Conservation (phyloP, 2,888 invertebrate species). For the Leptopilina drosophilae region DNA sequence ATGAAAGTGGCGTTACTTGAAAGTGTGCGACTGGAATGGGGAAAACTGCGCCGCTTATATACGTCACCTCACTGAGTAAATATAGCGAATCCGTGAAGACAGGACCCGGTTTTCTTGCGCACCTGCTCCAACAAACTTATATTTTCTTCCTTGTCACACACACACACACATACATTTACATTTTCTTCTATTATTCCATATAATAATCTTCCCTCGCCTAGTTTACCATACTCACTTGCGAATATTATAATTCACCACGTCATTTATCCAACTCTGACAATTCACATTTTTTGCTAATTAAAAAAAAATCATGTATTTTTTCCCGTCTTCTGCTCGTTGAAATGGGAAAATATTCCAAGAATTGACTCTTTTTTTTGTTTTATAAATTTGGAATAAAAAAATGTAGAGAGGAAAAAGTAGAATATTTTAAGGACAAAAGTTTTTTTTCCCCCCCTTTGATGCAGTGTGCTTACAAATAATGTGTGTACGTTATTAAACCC, state of each 20-base stretch:
- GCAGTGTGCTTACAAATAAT: not conserved
- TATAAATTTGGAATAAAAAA: no score
- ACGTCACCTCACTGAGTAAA: conserved; percentile 47
- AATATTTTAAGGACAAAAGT: no score
- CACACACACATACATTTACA: not conserved
- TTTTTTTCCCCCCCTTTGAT: not conserved
- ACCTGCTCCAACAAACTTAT: conserved; percentile 62
- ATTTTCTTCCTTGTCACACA: conserved; percentile 47
- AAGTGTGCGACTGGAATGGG: not conserved
- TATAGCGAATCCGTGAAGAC: conserved; percentile 46
- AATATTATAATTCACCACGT: conserved; percentile 12
- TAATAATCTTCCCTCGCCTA: conserved; percentile 56
- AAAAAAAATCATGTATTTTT: not conserved
- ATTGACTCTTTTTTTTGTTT: no score
- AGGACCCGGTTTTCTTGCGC: conserved; percentile 61
- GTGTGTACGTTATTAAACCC: conserved; percentile 7
- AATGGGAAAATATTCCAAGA: no score
- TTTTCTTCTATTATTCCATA: conserved; percentile 55
- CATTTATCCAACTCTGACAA: not conserved
- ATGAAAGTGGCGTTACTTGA: conserved; percentile 41
- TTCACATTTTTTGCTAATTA: not conserved
- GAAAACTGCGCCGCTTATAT: conserved; percentile 10
- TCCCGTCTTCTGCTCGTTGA: no score
- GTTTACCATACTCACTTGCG: not conserved
- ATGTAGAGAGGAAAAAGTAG: no score